A percentile compares a stretch with the other conserved stretches of the same genome.
These are phyloP conservation scores for Trichopoda pennipes DNA, from an alignment of 2,888 invertebrate genomes.

Conservation along the genomic window DNA sequence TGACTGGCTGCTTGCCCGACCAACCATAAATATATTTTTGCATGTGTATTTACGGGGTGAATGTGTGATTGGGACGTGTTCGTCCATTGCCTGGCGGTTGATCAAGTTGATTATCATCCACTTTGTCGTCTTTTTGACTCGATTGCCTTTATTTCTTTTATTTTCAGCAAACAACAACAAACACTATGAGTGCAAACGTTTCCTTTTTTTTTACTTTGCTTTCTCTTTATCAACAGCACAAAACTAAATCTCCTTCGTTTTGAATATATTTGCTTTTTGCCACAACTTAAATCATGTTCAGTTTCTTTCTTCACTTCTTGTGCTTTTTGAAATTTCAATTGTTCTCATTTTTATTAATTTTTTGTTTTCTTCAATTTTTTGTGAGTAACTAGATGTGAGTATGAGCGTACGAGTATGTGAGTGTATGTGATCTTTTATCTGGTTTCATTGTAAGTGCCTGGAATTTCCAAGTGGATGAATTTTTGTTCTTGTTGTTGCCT, in stretches of 20 bases:
- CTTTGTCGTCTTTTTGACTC: constrained; percentile 66
- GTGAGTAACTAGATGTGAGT: neutral
- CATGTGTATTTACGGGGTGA: constrained; percentile 20
- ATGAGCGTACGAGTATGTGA: neutral
- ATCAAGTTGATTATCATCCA: constrained; percentile 61
- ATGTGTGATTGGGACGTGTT: constrained; percentile 61
- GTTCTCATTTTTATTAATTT: constrained; percentile 25
- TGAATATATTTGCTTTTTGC: constrained; percentile 23
- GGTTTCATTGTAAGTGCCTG: constrained; percentile 62
- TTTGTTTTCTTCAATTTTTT: neutral
- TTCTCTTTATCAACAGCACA: constrained; percentile 50
- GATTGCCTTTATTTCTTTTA: constrained; percentile 63
- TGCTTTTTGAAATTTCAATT: constrained; percentile 50
- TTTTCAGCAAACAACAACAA: constrained; percentile 62
- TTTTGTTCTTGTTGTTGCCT: constrained; percentile 12
- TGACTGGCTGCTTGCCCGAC: constrained; percentile 39
- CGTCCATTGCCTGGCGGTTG: constrained; percentile 64
- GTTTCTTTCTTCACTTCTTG: constrained; percentile 21
- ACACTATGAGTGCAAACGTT: constrained; percentile 47
- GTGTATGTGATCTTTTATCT: constrained; percentile 40
- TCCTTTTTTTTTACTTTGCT: constrained; percentile 64
- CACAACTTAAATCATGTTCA: constrained; percentile 43
- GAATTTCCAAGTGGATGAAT: constrained; percentile 66
- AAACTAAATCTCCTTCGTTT: constrained; percentile 44
- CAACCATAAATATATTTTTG: constrained; percentile 3